These are phyloP conservation scores for Lomographa bimaculata DNA, from an alignment of 2,888 invertebrate genomes.

Conservation along the genomic window DNA sequence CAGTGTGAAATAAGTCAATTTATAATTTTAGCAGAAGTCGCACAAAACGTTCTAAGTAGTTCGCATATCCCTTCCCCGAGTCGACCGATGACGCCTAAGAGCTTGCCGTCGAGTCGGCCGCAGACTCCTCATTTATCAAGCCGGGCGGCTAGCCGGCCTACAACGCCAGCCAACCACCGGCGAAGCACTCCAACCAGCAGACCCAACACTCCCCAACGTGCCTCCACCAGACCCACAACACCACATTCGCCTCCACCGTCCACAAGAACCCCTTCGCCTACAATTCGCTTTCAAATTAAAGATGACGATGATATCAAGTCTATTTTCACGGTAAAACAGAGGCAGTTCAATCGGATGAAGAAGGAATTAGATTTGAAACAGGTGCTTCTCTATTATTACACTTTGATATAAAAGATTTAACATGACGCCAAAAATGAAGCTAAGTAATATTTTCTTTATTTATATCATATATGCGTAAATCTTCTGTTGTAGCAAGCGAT, in stretches of 20 bases:
- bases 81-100: constrained; percentile 61
- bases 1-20: too few relatives aligned
- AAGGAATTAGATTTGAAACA: constrained; percentile 76
- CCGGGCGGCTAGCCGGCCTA: constrained; percentile 47
- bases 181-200: constrained; percentile 45
- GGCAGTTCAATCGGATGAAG: constrained; percentile 63
- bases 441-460: too few relatives aligned
- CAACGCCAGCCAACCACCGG: constrained; percentile 37
- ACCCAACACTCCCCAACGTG: constrained; percentile 53
- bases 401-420: too few relatives aligned
- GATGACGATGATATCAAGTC: constrained; percentile 53
- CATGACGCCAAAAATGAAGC: too few relatives aligned
- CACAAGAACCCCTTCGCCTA: constrained; percentile 9
- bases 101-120: constrained; percentile 52
- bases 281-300: not conserved
- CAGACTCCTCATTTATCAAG: constrained; percentile 61
- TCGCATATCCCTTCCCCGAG: too few relatives aligned
- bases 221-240: constrained; percentile 23
- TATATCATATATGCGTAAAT: not conserved
- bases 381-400: constrained; percentile 39
- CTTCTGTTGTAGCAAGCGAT: constrained; percentile 58
- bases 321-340: constrained; percentile 50
- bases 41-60: too few relatives aligned
- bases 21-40: too few relatives aligned
- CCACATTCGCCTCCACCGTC: constrained; percentile 27